Evolutionary conservation across 2,113 vertebrate species (phyloP), one percentile per base, ranked within the genome.

Genomic region (Anarhynchus alexandrinus): DNA sequence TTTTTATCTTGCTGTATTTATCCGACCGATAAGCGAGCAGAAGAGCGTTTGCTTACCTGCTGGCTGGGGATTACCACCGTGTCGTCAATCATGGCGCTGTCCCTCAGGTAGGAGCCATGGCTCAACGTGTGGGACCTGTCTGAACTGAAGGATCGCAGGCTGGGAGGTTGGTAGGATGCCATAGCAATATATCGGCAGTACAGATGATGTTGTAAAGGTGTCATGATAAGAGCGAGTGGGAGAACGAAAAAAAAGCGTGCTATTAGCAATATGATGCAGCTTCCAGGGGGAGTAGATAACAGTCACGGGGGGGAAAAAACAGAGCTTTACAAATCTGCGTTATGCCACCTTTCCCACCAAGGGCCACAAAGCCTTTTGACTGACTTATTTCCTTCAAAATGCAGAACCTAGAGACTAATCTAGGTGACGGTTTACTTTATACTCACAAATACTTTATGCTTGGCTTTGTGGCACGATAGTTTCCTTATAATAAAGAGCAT

Each of bases 61-160:
- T 99, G 99, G 95, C 98, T 98, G 94, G 98, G 98, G 83, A 98
- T 97, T 38, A 98, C 83, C 36, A 99, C 94, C 2, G 98, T 97
- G n/a, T 99, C 99, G 1, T 99, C 99, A 51, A 99, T 98, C 98
- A 99, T 96, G 89, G 98, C 96, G 23, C 98, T 98, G 92, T 99
- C 99, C 22, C 99, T 98, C 97, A 98, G 98, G 97, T 99, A 99
- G 89, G 99, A 99, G 83, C 98, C 97, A 79, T 99, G 99, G 97
- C 99, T 99, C 97, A 99, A 97, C 0, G 99, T 99, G 98, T 99
- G 99, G 57, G 99, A 99, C 98, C 99, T 99, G 98, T 99, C 99
- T 64, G 98, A 99, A 98, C 99, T 99, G 98, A 98, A 99, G 98
- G 98, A 98, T 64, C 98, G 98, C 89, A 99, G 98, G 98, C 98